Conservation (phyloP, 1,140 invertebrate species). For the Drosophila tristis region DNA sequence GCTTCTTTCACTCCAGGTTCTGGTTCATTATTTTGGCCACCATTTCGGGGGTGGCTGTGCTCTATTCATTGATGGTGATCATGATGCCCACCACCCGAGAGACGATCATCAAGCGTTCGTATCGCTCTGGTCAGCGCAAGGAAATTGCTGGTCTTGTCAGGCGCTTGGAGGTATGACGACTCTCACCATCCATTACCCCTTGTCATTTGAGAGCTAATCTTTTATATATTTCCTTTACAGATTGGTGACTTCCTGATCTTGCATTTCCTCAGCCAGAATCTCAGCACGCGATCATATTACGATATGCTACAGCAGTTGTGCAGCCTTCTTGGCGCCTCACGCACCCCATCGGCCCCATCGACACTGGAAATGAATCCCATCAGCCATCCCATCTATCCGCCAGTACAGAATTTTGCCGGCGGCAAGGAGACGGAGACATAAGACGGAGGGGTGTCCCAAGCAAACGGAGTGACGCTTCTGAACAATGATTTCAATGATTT, state of each 20-base stretch:
- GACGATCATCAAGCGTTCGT: constrained; percentile 90
- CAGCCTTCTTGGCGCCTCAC: constrained; percentile 87
- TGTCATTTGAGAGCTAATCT: background rate
- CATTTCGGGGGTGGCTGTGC: constrained; percentile 90
- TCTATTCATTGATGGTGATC: constrained; percentile 92
- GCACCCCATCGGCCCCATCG: constrained; percentile 92
- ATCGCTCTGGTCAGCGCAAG: constrained; percentile 89
- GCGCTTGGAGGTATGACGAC: constrained; percentile 89
- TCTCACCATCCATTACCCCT: accelerated
- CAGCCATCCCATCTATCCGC: constrained; percentile 86
- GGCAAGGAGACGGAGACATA: constrained; percentile 93
- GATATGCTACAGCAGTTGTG: constrained; percentile 89
- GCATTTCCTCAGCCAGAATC: constrained; percentile 93
- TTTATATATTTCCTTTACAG: constrained; percentile 83
- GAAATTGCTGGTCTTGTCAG: constrained; percentile 90
- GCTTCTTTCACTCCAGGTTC: constrained; percentile 83
- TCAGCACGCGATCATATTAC: constrained; percentile 91
- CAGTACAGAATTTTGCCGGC: constrained; percentile 89
- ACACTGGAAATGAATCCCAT: constrained; percentile 93
- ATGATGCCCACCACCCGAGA: constrained; percentile 92
- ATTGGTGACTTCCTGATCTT: constrained; percentile 94
- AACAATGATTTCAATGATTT: constrained; percentile 81
- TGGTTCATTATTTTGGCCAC: constrained; percentile 94
- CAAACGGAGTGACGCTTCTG: constrained; percentile 25
- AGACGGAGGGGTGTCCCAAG: constrained; percentile 7